Percentiles rank a stretch among this genome's conserved stretches.
phyloP scores from a whole-genome alignment of 2,888 invertebrate genomes.

The Hyalella azteca region DNA sequence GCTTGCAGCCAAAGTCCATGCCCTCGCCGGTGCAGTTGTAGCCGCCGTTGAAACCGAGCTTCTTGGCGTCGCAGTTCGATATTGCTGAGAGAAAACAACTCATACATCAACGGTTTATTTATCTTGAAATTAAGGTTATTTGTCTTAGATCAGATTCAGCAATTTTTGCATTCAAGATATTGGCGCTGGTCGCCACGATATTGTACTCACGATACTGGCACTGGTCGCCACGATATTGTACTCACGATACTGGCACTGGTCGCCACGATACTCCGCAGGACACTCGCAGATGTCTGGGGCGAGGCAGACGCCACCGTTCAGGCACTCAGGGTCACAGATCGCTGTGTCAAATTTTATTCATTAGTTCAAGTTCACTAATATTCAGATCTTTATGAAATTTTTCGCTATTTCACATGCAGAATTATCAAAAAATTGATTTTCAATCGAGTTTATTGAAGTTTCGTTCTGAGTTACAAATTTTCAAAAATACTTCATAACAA shows the following conservation, averaged over 20 bases:
- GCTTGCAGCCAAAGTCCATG: slow-evolving; percentile 70
- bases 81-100: slow-evolving; percentile 64
- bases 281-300: slow-evolving; percentile 80
- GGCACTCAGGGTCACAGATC: slow-evolving; percentile 74
- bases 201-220: neutral
- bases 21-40: slow-evolving; percentile 74
- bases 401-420: neutral
- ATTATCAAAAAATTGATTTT: no score
- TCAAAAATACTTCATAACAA: no score
- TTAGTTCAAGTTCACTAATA: no score
- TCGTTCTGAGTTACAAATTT: no score
- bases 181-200: neutral
- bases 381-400: no score
- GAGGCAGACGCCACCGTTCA: slow-evolving; percentile 82
- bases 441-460: neutral
- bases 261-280: slow-evolving; percentile 73
- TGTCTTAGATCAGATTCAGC: neutral
- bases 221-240: neutral
- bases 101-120: neutral
- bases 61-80: slow-evolving; percentile 70
- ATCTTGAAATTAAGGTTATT: neutral
- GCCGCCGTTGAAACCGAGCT: slow-evolving; percentile 77
- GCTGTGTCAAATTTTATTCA: slow-evolving; percentile 64
- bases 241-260: slow-evolving; percentile 75
- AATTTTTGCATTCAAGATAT: neutral